Evolutionary conservation across 1,140 invertebrate genomes (phyloP), one percentile per base, ranked within the genome.

Genomic region (Tetranychus urticae): DNA sequence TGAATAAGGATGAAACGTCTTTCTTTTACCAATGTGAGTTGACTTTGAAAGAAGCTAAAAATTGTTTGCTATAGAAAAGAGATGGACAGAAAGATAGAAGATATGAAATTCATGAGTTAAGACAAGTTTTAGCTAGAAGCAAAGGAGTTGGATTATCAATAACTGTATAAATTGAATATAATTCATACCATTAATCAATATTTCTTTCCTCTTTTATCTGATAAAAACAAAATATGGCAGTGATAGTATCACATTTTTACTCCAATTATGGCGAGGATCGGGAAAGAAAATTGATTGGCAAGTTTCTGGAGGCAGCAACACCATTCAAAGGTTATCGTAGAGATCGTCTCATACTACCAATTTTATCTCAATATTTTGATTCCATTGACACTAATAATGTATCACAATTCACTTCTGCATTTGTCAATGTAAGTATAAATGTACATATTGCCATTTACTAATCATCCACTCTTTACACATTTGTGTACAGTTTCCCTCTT

Each of bases 1-100:
- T 78, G 48, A 79, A 75, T 66, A 70, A 66, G 23, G 68, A 71
- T 13, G 82, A 84, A 72, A 77, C 77, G 14, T 65, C 80, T 36
- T 68, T 84, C 36, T 65, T 75, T 10, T 62, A 76, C 7, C 63
- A 62, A 42, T 65, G 71, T 74, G 67, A 63, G 39, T 42, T 42
- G 39, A 42, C 10, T 42, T 42, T 34, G 46, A 45, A 13, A 48
- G 8, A 12, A 39, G 8, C 36, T 10, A 12, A 47, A 47, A 47
- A 47, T 10, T 10, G n/a, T 13, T 39, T 57, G 5, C 23, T 1
- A 42, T 6, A 42, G 39, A 10, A 42, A 42, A 10, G 39, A 6
- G 39, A 6, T 6, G 10, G 39, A 42, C 5, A 42, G 10, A 5
- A 42, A 42, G 39, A 6, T 42, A 42, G 10, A 42, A 6, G 10